Percentiles rank a stretch among this genome's conserved stretches.
These are phyloP conservation scores for Scolopax rusticola DNA, from an alignment of 2,797 vertebrate species.

Conservation along the genomic window DNA sequence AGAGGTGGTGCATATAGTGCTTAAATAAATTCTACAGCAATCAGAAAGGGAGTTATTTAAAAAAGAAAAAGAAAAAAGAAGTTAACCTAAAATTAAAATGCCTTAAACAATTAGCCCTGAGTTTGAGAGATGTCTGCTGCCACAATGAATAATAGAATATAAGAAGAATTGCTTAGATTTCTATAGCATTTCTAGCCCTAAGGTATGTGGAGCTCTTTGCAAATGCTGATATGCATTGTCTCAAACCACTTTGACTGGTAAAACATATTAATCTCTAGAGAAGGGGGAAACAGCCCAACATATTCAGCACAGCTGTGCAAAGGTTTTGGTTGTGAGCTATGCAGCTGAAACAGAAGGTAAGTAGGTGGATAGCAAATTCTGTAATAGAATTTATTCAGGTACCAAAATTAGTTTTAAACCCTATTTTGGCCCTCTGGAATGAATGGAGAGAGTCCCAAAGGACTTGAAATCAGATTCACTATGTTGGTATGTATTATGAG, in stretches of 20 bases:
- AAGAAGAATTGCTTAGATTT: slow-evolving; percentile 16
- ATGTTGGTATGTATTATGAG: background rate
- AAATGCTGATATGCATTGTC: background rate
- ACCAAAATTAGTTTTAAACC: background rate
- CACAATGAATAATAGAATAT: background rate
- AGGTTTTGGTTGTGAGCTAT: background rate
- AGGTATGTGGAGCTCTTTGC: background rate
- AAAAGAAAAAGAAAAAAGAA: background rate
- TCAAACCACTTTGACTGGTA: background rate
- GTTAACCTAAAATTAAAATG: slow-evolving; percentile 35
- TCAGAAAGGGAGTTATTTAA: background rate
- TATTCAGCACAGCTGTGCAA: background rate
- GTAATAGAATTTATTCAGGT: background rate
- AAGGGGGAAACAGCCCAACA: background rate
- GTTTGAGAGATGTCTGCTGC: background rate
- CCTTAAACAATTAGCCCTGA: background rate
- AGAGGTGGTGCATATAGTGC: background rate
- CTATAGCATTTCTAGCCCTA: background rate
- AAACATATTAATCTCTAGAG: slow-evolving; percentile 8
- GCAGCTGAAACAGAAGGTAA: background rate
- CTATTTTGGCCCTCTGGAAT: background rate
- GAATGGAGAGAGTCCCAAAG: background rate
- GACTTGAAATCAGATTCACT: background rate
- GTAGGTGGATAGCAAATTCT: background rate
- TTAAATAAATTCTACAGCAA: background rate